These are phyloP conservation scores for Grantiella picta DNA, from an alignment of 2,113 vertebrate species.

Conservation along the genomic window DNA sequence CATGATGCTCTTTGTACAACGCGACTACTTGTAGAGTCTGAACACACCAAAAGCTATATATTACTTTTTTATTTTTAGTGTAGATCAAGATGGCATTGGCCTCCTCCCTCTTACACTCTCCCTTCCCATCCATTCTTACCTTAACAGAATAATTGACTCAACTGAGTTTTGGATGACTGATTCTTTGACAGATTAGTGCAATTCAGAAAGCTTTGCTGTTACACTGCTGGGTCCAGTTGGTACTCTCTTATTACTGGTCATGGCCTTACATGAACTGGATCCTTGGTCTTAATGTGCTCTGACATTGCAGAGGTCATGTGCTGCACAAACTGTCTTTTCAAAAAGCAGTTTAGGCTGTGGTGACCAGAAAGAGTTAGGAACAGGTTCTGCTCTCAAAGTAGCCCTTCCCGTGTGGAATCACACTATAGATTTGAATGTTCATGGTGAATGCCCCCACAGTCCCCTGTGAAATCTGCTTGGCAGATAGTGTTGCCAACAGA, in stretches of 20 bases:
- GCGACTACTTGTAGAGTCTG: neutral
- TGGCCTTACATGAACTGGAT: neutral
- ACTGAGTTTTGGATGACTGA: neutral
- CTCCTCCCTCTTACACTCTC: neutral
- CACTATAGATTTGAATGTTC: neutral
- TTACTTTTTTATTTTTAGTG: neutral
- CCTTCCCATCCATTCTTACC: neutral
- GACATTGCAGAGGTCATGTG: neutral
- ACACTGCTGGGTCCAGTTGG: neutral
- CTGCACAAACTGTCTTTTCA: neutral
- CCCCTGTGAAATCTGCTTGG: neutral
- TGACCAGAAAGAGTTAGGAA: neutral
- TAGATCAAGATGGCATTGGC: neutral
- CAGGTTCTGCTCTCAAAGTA: neutral
- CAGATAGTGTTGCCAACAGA: neutral
- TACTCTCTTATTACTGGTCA: neutral
- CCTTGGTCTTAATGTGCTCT: neutral
- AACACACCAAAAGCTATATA: neutral
- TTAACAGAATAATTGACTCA: neutral
- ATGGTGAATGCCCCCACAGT: neutral
- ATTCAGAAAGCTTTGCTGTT: neutral
- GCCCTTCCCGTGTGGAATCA: neutral
- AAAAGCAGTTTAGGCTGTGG: neutral
- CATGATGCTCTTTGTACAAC: neutral
- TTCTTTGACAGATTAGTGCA: neutral